Evolutionary conservation across 2,797 vertebrate species (phyloP).

Genomic region (Sphaeramia orbicularis): DNA sequence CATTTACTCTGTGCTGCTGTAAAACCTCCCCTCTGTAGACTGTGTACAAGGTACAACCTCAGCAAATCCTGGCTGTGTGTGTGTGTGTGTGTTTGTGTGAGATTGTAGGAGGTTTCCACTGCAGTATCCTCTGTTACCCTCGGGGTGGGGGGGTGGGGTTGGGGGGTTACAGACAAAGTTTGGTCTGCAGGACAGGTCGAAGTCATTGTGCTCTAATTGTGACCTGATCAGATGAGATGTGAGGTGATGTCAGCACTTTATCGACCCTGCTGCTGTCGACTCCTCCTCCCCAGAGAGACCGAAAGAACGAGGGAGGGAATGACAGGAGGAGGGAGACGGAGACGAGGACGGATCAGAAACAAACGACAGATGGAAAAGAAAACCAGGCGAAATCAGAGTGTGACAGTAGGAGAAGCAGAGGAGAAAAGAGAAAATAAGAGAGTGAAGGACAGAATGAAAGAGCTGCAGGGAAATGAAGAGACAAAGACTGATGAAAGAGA

Average conservation of each 20-base stretch:
- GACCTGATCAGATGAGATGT: constrained; percentile 70
- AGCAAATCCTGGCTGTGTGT: constrained; percentile 13
- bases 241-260: constrained; percentile 79
- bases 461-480: not conserved
- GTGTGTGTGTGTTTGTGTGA: constrained; percentile 5
- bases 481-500: not conserved
- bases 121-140: constrained; percentile 39
- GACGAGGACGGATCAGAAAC: constrained; percentile 13
- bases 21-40: not conserved
- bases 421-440: not conserved
- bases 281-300: not conserved
- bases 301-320: not conserved
- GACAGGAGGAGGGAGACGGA: not conserved
- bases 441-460: too few species aligned
- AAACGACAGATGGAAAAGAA: constrained; percentile 19
- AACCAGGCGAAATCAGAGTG: constrained; percentile 13
- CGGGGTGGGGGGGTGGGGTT: too few species aligned
- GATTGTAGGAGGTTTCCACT: not conserved
- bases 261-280: constrained; percentile 64
- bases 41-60: not conserved
- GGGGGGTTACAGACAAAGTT: not conserved
- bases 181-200: not conserved
- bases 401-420: too few species aligned
- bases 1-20: not conserved
- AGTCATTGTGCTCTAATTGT: constrained; percentile 4